Evolutionary conservation across 2,888 invertebrate genomes (phyloP), one percentile per base, ranked within the genome.

Genomic region (Dastarcus helophoroides): DNA sequence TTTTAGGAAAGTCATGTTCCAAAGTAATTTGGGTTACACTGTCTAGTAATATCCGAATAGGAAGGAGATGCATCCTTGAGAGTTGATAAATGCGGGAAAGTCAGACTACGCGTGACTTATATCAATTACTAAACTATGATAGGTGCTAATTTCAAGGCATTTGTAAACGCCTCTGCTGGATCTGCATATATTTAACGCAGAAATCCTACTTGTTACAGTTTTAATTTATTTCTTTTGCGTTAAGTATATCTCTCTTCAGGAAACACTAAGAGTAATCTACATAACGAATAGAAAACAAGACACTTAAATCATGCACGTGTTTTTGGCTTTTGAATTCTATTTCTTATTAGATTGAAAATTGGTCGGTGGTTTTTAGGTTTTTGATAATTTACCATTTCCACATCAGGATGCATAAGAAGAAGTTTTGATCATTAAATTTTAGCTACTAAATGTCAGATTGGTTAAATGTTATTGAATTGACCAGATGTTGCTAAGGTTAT

Each of bases 81-180:
- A 33, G 35, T 35, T 42, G 42, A 43, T 43, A 33, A 43, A 43
- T 43, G 41, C 36, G 29, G 25, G 26, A 27, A 26, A 41, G 41
- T 41, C 42, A 43, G 39, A 29, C 34, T 22, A 41, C 39, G 42
- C 42, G 42, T 43, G 42, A 39, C 42, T 43, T 39, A 43, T 43
- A 40, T 43, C 42, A 43, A 43, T 43, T 43, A 43, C 38, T 33
- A 39, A 31, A 22, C 35, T 39, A 43, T 41, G 39, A 39, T 41
- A 43, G 42, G 42, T 43, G 42, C 41, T 43, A 43, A 43, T 43
- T 43, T 42, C 32, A 36, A 23, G 35, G 39, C 42, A 43, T 43
- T 41, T 40, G 38, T 41, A 43, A 42, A 42, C 42, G 40, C 42
- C 42, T 42, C 27, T 17, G 17, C 32, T 29, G 30, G 31, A 36